Evolutionary conservation across 2,888 invertebrate genomes (phyloP), one percentile per base, ranked within the genome.

Genomic region (Dusona sp.): DNA sequence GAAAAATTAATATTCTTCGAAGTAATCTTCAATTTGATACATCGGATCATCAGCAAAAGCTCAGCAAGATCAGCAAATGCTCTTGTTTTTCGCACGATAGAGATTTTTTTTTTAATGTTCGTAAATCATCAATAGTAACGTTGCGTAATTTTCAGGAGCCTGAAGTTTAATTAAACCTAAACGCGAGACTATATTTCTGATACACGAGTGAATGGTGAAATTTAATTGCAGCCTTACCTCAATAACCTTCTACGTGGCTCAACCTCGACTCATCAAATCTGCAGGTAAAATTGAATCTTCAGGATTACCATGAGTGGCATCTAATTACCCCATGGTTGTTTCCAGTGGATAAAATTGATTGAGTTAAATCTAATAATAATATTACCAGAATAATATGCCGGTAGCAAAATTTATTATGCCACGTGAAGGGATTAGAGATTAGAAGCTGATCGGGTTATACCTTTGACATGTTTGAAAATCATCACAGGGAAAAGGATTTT

Each of bases 211-310:
- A 25, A 19, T 33, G n/a, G 51, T 19, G 16, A n/a, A 72, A 48
- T 51, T 45, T 51, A 29, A 29, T 51, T 51, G 29, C 38, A 36
- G 51, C 38, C 73, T 57, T 51, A 51, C 11, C 8, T 42, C 38
- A 61, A 75, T 61, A 19, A 22, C 36, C 22, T 75, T 57, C 22
- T 13, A 11, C n/a, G 19, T 29, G n/a, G 38, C 38, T 68, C 25
- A 57, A 68, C 68, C 57, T 68, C 29, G 45, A 70, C 70, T n/a
- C n/a, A 61, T 36, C 33, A 36, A 79, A 61, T 61, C 48, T 61
- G 29, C 11, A 22, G 61, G 36, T 22, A 48, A 64, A 64, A 72
- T 79, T 36, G 13, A 25, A 64, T 61, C 48, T 61, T 19, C 57
- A 19, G 51, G 51, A 36, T 78, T 51, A 51, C 19, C 45, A 51